Conservation (phyloP, 2,888 invertebrate species). For the Acleris laterana region DNA sequence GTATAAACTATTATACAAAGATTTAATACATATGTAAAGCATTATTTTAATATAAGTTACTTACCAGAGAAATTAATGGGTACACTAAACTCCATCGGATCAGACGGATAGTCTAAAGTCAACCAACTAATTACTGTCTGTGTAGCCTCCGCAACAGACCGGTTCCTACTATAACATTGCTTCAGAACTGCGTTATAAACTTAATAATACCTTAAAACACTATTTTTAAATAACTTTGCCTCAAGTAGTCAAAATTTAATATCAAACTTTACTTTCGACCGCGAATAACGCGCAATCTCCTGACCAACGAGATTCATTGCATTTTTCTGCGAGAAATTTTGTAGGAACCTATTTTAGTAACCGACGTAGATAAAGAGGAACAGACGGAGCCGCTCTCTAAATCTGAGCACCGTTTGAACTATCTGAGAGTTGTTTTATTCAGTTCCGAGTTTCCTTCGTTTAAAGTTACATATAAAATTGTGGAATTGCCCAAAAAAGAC, state of each 20-base stretch:
- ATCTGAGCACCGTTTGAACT: slow-evolving; percentile 14
- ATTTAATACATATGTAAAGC: too few relatives aligned
- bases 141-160: too few relatives aligned
- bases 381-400: slow-evolving; percentile 4
- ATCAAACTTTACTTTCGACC: slow-evolving; percentile 7
- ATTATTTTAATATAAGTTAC: too few relatives aligned
- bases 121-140: too few relatives aligned
- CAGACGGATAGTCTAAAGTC: too few relatives aligned
- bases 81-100: too few relatives aligned
- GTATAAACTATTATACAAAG: too few relatives aligned
- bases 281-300: slow-evolving; percentile 17
- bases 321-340: slow-evolving; percentile 7
- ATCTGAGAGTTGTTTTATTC: slow-evolving; percentile 1
- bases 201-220: too few relatives aligned
- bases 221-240: background rate
- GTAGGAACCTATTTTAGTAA: background rate
- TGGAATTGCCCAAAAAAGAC: slow-evolving; percentile 1
- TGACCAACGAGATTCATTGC: slow-evolving; percentile 18
- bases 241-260: slow-evolving; percentile 12
- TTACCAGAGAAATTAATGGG: too few relatives aligned
- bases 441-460: background rate
- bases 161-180: too few relatives aligned
- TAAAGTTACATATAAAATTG: background rate
- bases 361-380: slow-evolving; percentile 12
- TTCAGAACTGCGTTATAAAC: too few relatives aligned